These are phyloP conservation scores for Drosophila sp. DNA, from an alignment of 1,140 invertebrate genomes.

Conservation along the genomic window DNA sequence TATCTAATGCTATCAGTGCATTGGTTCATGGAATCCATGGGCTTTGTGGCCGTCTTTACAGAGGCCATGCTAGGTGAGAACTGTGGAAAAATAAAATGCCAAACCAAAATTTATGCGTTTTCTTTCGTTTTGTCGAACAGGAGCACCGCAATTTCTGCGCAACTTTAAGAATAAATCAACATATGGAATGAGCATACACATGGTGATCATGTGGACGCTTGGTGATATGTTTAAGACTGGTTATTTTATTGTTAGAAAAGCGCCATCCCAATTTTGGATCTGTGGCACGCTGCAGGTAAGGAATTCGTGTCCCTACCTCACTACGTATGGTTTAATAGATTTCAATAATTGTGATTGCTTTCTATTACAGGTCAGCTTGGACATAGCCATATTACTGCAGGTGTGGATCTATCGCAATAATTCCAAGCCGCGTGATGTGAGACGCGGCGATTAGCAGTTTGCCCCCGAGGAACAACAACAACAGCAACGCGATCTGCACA, in stretches of 20 bases:
- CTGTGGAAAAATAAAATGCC: background rate
- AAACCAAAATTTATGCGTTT: background rate
- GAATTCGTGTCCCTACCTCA: constrained; percentile 34
- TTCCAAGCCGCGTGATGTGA: constrained; percentile 85
- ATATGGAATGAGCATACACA: constrained; percentile 89
- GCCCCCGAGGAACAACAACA: constrained; percentile 83
- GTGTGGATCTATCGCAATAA: constrained; percentile 87
- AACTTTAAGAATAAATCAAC: constrained; percentile 94
- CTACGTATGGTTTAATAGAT: too few relatives aligned
- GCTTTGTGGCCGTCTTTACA: constrained; percentile 96
- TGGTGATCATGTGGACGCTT: constrained; percentile 98
- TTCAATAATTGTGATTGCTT: background rate
- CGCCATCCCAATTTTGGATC: constrained; percentile 97
- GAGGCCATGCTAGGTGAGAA: constrained; percentile 95
- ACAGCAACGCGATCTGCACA: constrained; percentile 62
- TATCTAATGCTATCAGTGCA: constrained; percentile 92
- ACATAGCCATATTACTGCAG: constrained; percentile 85
- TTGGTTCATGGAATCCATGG: constrained; percentile 94
- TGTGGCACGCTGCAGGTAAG: constrained; percentile 96
- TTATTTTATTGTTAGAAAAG: constrained; percentile 95
- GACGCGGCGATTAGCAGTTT: constrained; percentile 88
- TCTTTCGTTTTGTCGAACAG: constrained; percentile 71
- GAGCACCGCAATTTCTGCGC: constrained; percentile 92
- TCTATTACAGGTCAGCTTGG: constrained; percentile 79
- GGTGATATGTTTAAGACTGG: constrained; percentile 98